These are phyloP conservation scores for Teinopalpus imperialis DNA, from an alignment of 2,888 invertebrate species.

Conservation along the genomic window DNA sequence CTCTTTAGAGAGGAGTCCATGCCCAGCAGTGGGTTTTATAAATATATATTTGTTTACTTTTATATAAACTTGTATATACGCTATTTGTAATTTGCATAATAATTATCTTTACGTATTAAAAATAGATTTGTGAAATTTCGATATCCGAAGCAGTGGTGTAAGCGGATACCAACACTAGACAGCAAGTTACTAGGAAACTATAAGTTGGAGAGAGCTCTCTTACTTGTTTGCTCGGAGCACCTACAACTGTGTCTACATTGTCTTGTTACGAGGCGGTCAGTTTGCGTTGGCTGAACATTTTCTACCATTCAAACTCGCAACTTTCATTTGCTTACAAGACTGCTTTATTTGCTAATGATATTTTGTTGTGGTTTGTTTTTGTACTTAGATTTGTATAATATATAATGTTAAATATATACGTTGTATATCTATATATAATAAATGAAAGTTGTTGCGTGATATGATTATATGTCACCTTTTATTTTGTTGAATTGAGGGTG, in stretches of 20 bases:
- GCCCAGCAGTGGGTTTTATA: no score
- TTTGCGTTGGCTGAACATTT: conserved; percentile 21
- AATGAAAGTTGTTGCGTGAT: no score
- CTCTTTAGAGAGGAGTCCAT: no score
- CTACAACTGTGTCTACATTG: conserved; percentile 19
- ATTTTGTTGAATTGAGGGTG: no score
- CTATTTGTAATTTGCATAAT: no score
- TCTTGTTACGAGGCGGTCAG: conserved; percentile 16
- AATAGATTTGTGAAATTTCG: no score
- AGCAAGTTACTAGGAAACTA: conserved; percentile 67
- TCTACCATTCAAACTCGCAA: conserved; percentile 23
- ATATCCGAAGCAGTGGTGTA: no score
- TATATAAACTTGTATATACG: no score
- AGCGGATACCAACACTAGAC: conserved; percentile 57
- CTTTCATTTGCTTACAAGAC: conserved; percentile 22
- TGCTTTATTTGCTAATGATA: conserved; percentile 7
- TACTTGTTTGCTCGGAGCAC: conserved; percentile 26
- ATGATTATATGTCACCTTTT: no score
- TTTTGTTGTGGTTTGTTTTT: conserved; percentile 5
- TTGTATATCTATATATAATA: no score
- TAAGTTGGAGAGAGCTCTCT: conserved; percentile 36
- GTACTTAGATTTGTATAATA: neutral
- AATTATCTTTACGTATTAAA: no score
- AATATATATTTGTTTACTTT: no score
- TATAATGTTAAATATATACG: neutral